Evolutionary conservation across 2,797 vertebrate genomes (phyloP), one percentile per base, ranked within the genome.

Genomic region (Gymnopithys bicolor): DNA sequence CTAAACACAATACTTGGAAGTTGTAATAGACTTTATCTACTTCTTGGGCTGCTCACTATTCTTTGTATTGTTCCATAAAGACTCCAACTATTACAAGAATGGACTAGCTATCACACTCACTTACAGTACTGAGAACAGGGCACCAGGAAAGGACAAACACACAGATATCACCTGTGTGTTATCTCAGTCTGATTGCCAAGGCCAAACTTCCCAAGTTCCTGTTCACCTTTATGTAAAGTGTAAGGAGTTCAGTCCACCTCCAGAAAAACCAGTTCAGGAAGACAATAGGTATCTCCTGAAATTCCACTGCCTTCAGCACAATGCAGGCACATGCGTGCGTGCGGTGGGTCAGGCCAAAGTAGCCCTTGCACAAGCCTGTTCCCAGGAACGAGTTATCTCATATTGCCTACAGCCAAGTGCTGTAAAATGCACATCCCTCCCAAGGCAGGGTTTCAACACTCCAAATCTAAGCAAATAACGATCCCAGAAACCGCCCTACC

Each of bases 361-460:
- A 79, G 63, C 82, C 91, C 53, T 79, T 94, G 89, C 79, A 80
- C 79, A 83, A 89, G 51, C 39, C 66, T 64, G 48, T 87, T 94
- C 76, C 75, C 82, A 90, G 82, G 79, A 62, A 80, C 3, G 25
- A 83, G 9, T 39, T 85, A 92, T 80, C 76, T 89, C 90, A 68
- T 45, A 30, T 17, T 2, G 27, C 81, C 84, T 58, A 41, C 60
- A 81, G 84, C 64, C 69, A 89, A 53, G 41, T 33, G 79, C 53
- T 88, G 52, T 78, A 78, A 92, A 94, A 89, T 28, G 35, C 62
- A 89, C 45, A 59, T 68, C 59, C n/a, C 35, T 74, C 11, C 1
- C 28, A 59, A 69, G 73, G 60, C 53, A 87, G 41, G 14, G 18
- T 91, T 89, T 93, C 87, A 87, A 85, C 78, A 83, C 32, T 60